Evolutionary conservation across 2,797 vertebrate genomes (phyloP).

Genomic region (Manis crassicaudata): DNA sequence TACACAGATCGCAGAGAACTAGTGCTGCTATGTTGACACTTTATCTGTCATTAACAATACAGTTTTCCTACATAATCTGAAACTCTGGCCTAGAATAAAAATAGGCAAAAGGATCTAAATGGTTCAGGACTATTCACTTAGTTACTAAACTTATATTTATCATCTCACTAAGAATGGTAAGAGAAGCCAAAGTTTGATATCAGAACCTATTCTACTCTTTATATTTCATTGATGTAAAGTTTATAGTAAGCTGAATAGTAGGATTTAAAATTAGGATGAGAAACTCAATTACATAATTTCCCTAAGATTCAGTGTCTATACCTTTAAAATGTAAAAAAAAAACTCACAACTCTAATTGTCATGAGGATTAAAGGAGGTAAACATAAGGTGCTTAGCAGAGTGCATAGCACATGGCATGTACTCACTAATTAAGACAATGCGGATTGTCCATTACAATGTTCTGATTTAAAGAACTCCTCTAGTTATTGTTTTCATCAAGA

Average conservation of each 20-base stretch:
- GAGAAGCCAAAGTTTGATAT: background rate
- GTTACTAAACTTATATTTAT: background rate
- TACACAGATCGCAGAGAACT: background rate
- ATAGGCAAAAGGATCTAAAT: background rate
- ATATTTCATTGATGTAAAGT: background rate
- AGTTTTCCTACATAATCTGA: background rate
- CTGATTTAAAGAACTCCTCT: background rate
- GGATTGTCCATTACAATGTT: no score
- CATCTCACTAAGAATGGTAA: background rate
- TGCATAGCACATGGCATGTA: accelerated
- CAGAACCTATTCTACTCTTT: background rate
- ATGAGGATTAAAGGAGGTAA: background rate
- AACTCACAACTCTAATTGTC: background rate
- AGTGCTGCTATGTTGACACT: background rate
- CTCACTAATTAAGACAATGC: background rate
- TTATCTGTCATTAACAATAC: background rate
- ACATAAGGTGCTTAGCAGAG: background rate
- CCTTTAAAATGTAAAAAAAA: background rate
- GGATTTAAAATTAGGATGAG: conserved; percentile 1
- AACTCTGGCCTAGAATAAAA: conserved; percentile 4
- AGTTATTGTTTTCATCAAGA: background rate
- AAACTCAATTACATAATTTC: background rate
- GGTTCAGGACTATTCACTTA: background rate
- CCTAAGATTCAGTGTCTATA: background rate
- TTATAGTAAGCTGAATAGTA: background rate